A percentile compares a stretch with the other conserved stretches of the same genome.
These are phyloP conservation scores for Drosophila melanocephala DNA, from an alignment of 2,888 invertebrate species.

Conservation along the genomic window DNA sequence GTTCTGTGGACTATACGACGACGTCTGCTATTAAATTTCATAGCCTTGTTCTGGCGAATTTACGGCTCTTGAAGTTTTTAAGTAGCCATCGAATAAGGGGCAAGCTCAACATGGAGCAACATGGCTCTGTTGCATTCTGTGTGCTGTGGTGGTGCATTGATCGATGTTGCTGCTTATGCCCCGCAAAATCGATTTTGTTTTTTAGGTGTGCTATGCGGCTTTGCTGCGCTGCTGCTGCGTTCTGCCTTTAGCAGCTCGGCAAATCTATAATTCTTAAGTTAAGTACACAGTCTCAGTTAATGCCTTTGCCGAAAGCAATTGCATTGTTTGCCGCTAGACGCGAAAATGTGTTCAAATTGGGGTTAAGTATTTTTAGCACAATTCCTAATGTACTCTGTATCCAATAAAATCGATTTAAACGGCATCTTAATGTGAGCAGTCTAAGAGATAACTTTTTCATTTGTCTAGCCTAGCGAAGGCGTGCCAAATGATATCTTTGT, in stretches of 20 bases:
- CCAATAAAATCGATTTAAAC: not conserved
- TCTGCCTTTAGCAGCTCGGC: not conserved
- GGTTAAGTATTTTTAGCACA: not conserved
- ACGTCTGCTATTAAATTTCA: constrained; percentile 73
- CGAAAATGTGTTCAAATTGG: not conserved
- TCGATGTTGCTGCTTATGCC: constrained; percentile 11
- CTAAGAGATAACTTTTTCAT: not conserved
- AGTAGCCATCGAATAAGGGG: constrained; percentile 46
- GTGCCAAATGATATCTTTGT: not conserved
- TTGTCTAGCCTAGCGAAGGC: not conserved
- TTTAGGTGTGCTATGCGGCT: not conserved
- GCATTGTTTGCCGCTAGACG: not conserved
- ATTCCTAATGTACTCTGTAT: not conserved
- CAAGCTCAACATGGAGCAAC: not conserved
- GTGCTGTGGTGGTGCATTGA: constrained; percentile 13
- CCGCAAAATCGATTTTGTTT: not conserved
- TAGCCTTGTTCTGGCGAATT: constrained; percentile 72
- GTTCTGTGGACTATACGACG: constrained; percentile 17
- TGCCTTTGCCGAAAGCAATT: not conserved
- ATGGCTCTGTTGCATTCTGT: constrained; percentile 2
- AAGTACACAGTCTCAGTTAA: constrained; percentile 4
- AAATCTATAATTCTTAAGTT: constrained; percentile 1
- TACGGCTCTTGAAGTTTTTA: constrained; percentile 76
- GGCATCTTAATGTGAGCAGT: not conserved
- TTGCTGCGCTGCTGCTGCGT: not conserved